These are phyloP conservation scores for Rhabdomys dilectus DNA, from an alignment of 2,113 vertebrate species.

Conservation along the genomic window DNA sequence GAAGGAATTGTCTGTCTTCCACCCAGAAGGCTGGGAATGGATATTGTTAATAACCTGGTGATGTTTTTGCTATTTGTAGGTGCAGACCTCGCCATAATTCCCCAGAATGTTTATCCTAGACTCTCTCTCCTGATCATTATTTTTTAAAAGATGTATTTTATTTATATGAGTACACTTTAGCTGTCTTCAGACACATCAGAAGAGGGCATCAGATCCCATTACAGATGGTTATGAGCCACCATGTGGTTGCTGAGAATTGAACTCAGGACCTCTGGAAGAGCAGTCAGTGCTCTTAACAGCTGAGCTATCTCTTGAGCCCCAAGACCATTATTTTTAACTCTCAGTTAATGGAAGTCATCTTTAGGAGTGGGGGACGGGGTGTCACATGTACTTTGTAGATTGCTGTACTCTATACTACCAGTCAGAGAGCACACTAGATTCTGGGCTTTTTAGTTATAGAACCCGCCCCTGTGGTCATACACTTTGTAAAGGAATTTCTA, in stretches of 20 bases:
- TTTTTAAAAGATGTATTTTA: too few relatives aligned
- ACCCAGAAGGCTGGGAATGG: not conserved
- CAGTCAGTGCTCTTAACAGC: too few relatives aligned
- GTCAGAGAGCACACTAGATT: not conserved
- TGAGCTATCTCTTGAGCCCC: too few relatives aligned
- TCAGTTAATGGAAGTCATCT: not conserved
- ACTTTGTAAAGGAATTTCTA: not conserved
- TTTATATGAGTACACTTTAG: too few relatives aligned
- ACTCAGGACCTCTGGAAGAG: too few relatives aligned
- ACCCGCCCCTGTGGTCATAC: not conserved
- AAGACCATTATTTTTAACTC: not conserved
- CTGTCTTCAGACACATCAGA: too few relatives aligned
- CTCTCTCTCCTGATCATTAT: not conserved
- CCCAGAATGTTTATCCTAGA: not conserved
- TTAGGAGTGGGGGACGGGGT: not conserved
- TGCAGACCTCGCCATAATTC: not conserved
- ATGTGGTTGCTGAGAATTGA: too few relatives aligned
- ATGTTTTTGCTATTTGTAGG: not conserved
- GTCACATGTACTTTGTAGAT: not conserved
- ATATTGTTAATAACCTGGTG: not conserved
- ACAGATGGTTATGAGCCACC: too few relatives aligned
- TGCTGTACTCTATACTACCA: not conserved
- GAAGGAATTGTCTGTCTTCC: not conserved
- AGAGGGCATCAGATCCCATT: too few relatives aligned
- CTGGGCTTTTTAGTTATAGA: not conserved